Conservation (phyloP, 2,888 invertebrate genomes). For the Orthosia incerta region DNA sequence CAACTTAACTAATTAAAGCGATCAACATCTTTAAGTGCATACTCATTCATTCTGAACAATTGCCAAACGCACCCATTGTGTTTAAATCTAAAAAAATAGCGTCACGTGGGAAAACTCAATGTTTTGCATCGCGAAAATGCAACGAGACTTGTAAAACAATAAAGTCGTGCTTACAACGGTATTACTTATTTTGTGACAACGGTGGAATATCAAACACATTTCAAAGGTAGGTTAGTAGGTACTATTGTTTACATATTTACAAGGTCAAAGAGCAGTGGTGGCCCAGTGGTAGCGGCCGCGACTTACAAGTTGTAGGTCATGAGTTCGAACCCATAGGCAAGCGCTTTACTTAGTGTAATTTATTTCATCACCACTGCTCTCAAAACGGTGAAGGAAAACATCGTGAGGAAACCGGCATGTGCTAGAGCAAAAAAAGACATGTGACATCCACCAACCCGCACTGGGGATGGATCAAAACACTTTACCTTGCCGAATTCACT, state of each 20-base stretch:
- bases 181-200: background rate
- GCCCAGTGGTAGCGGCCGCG: too few species aligned
- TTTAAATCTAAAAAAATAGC: slow-evolving; percentile 76
- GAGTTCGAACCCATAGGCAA: too few species aligned
- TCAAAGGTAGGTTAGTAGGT: background rate
- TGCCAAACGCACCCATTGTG: slow-evolving; percentile 82
- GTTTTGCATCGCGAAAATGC: slow-evolving; percentile 75
- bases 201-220: slow-evolving; percentile 67
- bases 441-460: too few species aligned
- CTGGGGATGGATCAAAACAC: too few species aligned
- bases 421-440: too few species aligned
- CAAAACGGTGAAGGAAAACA: too few species aligned
- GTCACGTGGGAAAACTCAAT: slow-evolving; percentile 78
- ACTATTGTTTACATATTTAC: slow-evolving; percentile 8
- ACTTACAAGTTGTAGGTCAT: too few species aligned
- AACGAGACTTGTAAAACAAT: slow-evolving; percentile 72
- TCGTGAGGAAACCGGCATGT: too few species aligned
- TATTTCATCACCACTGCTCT: too few species aligned
- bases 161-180: slow-evolving; percentile 63
- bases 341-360: too few species aligned
- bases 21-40: slow-evolving; percentile 72
- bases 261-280: background rate
- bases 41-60: slow-evolving; percentile 77
- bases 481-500: too few species aligned
- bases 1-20: slow-evolving; percentile 65